Percentiles rank a stretch among this genome's conserved stretches.
Conservation (phyloP, 2,888 invertebrate genomes). For the Parasteatoda lunata region DNA sequence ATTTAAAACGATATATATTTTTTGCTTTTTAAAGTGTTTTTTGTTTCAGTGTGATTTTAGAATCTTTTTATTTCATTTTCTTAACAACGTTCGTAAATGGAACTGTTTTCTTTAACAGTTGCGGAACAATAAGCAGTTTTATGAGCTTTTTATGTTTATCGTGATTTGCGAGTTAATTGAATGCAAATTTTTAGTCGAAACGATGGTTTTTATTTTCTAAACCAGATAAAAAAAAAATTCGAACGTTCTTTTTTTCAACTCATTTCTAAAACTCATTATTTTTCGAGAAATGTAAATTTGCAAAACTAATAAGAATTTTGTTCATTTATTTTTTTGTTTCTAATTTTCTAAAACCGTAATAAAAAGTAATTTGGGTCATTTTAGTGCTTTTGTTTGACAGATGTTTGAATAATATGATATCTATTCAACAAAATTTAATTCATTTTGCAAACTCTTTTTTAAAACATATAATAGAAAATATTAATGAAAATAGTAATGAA, state of each 20-base stretch:
- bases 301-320: no score
- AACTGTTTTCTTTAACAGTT: background rate
- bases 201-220: background rate
- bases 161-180: constrained; percentile 48
- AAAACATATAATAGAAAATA: no score
- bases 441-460: no score
- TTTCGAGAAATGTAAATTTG: no score
- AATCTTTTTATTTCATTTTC: constrained; percentile 10
- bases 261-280: no score
- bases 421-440: no score
- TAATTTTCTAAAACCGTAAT: no score
- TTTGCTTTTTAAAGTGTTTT: background rate
- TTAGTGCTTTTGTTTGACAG: no score
- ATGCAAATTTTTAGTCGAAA: constrained; percentile 16
- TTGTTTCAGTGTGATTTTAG: constrained; percentile 16
- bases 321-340: no score
- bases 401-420: no score
- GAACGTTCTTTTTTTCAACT: background rate
- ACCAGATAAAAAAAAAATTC: constrained; percentile 25
- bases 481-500: no score
- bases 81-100: background rate
- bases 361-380: no score
- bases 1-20: constrained; percentile 23
- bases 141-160: constrained; percentile 51
- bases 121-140: constrained; percentile 11